Evolutionary conservation across 2,888 invertebrate genomes (phyloP).

Genomic region (Diachrysia chrysitis): DNA sequence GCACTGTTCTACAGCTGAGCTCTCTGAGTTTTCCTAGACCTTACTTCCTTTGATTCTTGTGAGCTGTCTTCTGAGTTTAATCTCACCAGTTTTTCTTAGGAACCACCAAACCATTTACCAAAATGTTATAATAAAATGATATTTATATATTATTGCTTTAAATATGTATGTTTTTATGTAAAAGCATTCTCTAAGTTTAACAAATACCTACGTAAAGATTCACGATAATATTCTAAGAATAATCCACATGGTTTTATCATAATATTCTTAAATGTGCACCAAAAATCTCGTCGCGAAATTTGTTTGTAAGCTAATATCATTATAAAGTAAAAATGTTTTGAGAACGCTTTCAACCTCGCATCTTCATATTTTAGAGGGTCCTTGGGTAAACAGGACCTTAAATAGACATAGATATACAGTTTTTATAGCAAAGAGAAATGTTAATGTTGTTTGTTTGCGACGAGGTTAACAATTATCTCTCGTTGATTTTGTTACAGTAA

Average conservation of each 20-base stretch:
- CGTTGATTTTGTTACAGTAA: constrained; percentile 17
- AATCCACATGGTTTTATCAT: constrained; percentile 25
- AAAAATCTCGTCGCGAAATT: constrained; percentile 35
- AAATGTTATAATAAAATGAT: no score
- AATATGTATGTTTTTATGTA: no score
- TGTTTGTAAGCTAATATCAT: constrained; percentile 38
- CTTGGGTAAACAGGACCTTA: constrained; percentile 33
- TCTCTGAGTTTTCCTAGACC: background rate
- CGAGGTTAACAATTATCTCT: constrained; percentile 18
- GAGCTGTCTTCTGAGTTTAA: background rate
- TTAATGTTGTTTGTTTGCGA: constrained; percentile 26
- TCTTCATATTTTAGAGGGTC: constrained; percentile 35
- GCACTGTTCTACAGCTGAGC: background rate
- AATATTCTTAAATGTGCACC: constrained; percentile 35
- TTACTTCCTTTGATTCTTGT: background rate
- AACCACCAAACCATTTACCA: no score
- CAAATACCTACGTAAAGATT: no score
- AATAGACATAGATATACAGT: constrained; percentile 13
- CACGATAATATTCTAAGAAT: background rate
- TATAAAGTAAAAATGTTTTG: constrained; percentile 51
- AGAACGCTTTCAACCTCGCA: constrained; percentile 31
- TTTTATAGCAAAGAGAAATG: constrained; percentile 29
- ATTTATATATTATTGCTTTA: no score
- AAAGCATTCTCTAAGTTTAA: no score
- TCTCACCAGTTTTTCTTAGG: no score